Percentiles rank a stretch among this genome's conserved stretches.
Conservation (phyloP, 2,888 invertebrate species). For the Dryomyza anilis region DNA sequence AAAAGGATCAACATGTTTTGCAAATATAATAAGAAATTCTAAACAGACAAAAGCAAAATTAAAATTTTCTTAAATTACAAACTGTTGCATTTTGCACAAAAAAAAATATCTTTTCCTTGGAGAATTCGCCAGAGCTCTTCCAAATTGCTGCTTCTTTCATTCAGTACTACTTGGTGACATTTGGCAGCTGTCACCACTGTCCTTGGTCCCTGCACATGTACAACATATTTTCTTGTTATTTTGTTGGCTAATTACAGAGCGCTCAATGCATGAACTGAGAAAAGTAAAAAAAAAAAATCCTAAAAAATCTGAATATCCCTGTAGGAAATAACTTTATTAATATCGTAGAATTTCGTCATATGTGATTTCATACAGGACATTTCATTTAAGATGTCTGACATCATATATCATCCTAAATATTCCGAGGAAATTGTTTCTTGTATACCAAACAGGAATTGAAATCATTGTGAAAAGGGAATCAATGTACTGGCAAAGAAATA, state of each 20-base stretch:
- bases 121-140: neutral
- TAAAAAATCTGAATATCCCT: neutral
- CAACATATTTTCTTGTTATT: no score
- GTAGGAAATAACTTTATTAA: neutral
- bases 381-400: no score
- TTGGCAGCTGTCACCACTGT: constrained; percentile 17
- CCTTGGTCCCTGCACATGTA: no score
- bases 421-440: no score
- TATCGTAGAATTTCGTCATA: no score
- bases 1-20: neutral
- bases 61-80: constrained; percentile 43
- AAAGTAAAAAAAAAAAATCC: neutral
- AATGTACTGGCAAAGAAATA: no score
- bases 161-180: constrained; percentile 2
- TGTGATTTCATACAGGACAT: no score
- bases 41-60: neutral
- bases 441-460: no score
- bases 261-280: constrained; percentile 15
- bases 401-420: no score
- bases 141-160: neutral
- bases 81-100: constrained; percentile 40
- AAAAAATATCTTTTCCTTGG: neutral
- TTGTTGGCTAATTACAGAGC: constrained; percentile 33
- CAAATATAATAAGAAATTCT: constrained; percentile 11
- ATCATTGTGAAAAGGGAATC: no score